Base-by-base conservation (phyloP, 1,140 invertebrate genomes). In the Globodera ellingtonae region DNA sequence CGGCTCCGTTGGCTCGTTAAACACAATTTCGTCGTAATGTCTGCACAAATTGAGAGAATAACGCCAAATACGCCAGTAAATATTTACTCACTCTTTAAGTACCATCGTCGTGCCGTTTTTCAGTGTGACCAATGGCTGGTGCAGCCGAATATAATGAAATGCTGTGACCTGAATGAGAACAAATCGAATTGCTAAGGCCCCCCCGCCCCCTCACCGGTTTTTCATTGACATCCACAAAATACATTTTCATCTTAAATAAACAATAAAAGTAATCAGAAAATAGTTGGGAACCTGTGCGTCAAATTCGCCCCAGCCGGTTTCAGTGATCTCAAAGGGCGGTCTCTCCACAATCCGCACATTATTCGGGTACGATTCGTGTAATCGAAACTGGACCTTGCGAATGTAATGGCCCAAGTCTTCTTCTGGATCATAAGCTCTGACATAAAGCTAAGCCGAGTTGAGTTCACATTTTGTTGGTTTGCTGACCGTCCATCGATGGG, bases 231-330 rank as follows among this genome's bases (percentile, higher is more conserved):
- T 99, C 98, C 88, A 95, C 93, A 88, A 99, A 99, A 90, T 95
- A 96, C 78, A 99, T 95, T 90, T 98, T 98, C 35, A 99, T 98
- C 75, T 77, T 46, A 69, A 77, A 77, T 10, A 77, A 74, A 47
- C n/a, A 76, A 21, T 76, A 66, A 59, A 76, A 67, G 3, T 35
- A 35, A 35, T 35, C 35, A 35, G 35, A 35, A 35, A 35, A 35
- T 35, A 35, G 35, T 35, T 35, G 35, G 35, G 35, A 66, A 76
- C 74, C 47, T 95, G 94, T 84, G 99, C 94, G 91, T 99, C 98
- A 91, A 99, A 99, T 91, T 99, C 98, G 86, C 98, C 98, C 97
- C 98, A 99, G 3, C 97, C 98, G 73, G 97, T 99, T 91, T 99
- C 98, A 0, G 94, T 95, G 0, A 99, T 93, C 92, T 98, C 96